Conservation (phyloP, 2,113 vertebrate species). For the Chauna torquata region DNA sequence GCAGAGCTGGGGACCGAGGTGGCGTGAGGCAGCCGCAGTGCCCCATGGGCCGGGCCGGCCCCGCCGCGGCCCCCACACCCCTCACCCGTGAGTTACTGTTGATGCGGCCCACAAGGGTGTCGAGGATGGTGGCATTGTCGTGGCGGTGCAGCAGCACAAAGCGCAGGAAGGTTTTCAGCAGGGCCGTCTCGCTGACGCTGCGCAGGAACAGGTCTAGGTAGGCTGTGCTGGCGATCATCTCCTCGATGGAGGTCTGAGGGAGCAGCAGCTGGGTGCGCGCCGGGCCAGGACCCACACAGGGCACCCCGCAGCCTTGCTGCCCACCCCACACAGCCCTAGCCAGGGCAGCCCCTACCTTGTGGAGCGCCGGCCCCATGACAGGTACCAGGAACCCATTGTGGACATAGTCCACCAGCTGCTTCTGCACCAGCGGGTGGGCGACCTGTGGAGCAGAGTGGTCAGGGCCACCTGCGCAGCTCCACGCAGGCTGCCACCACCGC, state of each 20-base stretch:
- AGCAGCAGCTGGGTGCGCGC: not conserved
- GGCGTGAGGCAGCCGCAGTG: not conserved
- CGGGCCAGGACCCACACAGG: not conserved
- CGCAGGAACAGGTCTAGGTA: slow-evolving; percentile 97
- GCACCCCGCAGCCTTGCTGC: fast-evolving
- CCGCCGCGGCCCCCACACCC: not conserved
- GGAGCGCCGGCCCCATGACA: slow-evolving; percentile 93
- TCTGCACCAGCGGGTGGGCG: slow-evolving; percentile 90
- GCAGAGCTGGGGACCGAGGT: slow-evolving; percentile 82
- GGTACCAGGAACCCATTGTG: slow-evolving; percentile 96
- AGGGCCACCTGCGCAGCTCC: not conserved
- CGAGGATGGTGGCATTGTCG: slow-evolving; percentile 91
- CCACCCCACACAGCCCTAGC: not conserved
- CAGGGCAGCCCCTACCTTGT: slow-evolving; percentile 83
- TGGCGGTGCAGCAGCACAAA: slow-evolving; percentile 93
- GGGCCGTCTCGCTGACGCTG: slow-evolving; percentile 87
- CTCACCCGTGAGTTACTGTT: slow-evolving; percentile 94
- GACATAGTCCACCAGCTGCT: slow-evolving; percentile 93
- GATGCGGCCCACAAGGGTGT: slow-evolving; percentile 92
- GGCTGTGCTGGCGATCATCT: slow-evolving; percentile 96
- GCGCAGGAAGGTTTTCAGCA: slow-evolving; percentile 94
- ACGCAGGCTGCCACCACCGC: too few relatives aligned
- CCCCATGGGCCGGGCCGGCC: not conserved
- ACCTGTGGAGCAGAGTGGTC: slow-evolving; percentile 71
- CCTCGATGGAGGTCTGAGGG: slow-evolving; percentile 89